phyloP scores from a whole-genome alignment of 2,888 invertebrate species.

The Himalopsyche japonica region DNA sequence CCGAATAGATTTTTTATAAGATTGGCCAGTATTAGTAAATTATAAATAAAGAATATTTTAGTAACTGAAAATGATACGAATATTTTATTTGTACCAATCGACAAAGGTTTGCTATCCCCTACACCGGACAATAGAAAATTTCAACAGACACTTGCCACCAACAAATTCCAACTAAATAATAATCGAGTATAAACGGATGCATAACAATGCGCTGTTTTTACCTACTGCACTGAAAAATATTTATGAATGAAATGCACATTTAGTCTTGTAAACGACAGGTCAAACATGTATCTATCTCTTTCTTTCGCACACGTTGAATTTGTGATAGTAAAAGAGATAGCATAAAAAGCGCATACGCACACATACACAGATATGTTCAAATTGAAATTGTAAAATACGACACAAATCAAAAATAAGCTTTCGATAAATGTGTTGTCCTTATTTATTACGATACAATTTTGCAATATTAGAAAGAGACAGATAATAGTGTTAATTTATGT shows the following conservation, averaged over 20 bases:
- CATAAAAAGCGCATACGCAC: background rate
- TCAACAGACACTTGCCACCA: constrained; percentile 16
- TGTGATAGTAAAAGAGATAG: background rate
- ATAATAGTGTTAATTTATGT: background rate
- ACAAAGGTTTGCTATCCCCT: constrained; percentile 2
- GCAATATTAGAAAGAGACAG: background rate
- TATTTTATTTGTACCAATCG: background rate
- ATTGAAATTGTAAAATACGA: background rate
- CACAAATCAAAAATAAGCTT: background rate
- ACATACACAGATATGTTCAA: too few relatives aligned
- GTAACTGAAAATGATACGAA: too few relatives aligned
- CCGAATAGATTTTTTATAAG: too few relatives aligned
- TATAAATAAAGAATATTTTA: too few relatives aligned
- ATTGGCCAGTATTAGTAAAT: too few relatives aligned
- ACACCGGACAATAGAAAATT: background rate
- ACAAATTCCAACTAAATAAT: constrained; percentile 32
- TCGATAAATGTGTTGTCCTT: background rate
- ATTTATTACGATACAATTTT: background rate
- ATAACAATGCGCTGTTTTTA: background rate
- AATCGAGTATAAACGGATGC: background rate
- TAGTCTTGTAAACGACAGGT: background rate
- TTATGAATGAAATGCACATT: constrained; percentile 36
- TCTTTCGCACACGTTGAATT: background rate
- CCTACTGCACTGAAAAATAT: constrained; percentile 8
- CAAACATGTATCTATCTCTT: background rate